These are phyloP conservation scores for Mastacembelus armatus DNA, from an alignment of 2,797 vertebrate species.

Conservation along the genomic window DNA sequence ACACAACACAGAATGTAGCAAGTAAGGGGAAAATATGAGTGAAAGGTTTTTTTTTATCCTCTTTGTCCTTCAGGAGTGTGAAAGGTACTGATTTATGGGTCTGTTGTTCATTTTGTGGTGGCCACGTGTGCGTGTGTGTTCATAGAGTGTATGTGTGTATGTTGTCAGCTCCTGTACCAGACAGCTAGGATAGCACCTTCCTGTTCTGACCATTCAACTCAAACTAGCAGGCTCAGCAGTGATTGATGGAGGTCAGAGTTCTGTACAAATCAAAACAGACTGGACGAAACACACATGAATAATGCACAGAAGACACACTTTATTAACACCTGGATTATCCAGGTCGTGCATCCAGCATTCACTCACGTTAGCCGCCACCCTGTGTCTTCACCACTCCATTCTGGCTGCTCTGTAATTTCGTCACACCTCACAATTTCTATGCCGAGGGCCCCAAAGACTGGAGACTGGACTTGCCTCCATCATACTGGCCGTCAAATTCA, in stretches of 20 bases:
- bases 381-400: constrained; percentile 15
- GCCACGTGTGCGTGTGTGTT: constrained; percentile 25
- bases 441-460: constrained; percentile 6
- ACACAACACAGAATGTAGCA: constrained; percentile 58
- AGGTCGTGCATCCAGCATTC: constrained; percentile 1
- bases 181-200: constrained; percentile 33
- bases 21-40: constrained; percentile 49
- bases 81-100: constrained; percentile 68
- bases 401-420: constrained; percentile 28
- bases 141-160: constrained; percentile 23
- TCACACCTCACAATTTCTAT: constrained; percentile 9
- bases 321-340: constrained; percentile 20
- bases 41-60: constrained; percentile 68
- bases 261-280: constrained; percentile 43
- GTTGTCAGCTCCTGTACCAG: constrained; percentile 34
- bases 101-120: constrained; percentile 31
- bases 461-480: constrained; percentile 18
- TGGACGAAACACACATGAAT: constrained; percentile 8
- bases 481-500: constrained; percentile 47
- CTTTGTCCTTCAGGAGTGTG: constrained; percentile 73
- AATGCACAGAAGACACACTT: background rate
- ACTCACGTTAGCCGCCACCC: constrained; percentile 9
- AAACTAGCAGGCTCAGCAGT: constrained; percentile 47
- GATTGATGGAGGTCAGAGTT: constrained; percentile 61
- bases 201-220: constrained; percentile 37